Evolutionary conservation across 2,113 vertebrate species (phyloP), one percentile per base, ranked within the genome.

Genomic region (Crotophaga sulcirostris): DNA sequence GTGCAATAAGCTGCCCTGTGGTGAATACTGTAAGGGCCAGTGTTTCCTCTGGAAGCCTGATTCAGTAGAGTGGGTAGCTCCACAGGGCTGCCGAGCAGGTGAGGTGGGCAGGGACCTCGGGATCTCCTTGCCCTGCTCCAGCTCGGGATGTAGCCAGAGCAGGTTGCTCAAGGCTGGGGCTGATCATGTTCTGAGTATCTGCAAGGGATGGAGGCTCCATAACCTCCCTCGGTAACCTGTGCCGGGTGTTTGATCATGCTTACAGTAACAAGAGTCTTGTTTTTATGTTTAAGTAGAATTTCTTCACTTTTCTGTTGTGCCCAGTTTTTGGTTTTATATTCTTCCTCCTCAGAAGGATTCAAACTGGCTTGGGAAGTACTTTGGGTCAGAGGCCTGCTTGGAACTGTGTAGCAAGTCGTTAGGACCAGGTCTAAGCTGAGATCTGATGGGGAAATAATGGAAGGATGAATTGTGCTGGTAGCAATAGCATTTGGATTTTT

Each of bases 91-190:
- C 69, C 51, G 66, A 68, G 79, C 47, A 9, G 24, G 1, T 25
- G 18, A 28, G n/a, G 16, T n/a, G 24, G 44, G 67, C 62, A 47
- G 49, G 20, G 11, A 10, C 21, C 7, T 11, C 5, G 9, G 28
- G 28, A 38, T 23, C 1, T 1, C 40, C 24, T 9, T 1, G 4
- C 17, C 38, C 42, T 60, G 26, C 40, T 49, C 34, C 0, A 2
- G 38, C 26, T 29, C 11, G 23, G n/a, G 2, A 1, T 10, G 4
- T 51, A 38, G 66, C 26, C 25, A 28, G 17, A 21, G 16, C 49
- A 26, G 21, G 15, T 11, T n/a, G 31, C 19, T 79, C 4, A 4
- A 44, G 15, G 15, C 56, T 79, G 42, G 11, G 15, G 15, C 56
- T 79, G 42, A 9, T 12, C 18, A 9, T 9, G 15, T n/a, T 84